phyloP scores from a whole-genome alignment of 2,113 vertebrate species.

The Micromys minutus region DNA sequence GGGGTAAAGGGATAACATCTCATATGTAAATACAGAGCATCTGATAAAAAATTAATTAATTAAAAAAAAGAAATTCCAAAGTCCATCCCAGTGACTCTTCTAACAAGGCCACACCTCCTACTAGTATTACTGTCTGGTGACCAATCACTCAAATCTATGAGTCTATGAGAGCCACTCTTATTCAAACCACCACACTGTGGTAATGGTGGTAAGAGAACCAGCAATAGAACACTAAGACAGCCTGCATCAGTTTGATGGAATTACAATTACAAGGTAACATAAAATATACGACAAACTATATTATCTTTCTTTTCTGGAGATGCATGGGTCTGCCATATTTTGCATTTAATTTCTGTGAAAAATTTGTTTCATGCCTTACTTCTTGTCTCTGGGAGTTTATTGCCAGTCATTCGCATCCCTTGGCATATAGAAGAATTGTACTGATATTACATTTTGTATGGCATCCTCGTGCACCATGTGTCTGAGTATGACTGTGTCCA shows the following conservation, averaged over 20 bases:
- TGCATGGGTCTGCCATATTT: background rate
- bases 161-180: background rate
- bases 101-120: background rate
- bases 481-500: background rate
- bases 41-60: too few species aligned
- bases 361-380: background rate
- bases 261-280: background rate
- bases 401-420: background rate
- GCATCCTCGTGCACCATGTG: background rate
- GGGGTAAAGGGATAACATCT: too few species aligned
- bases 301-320: background rate
- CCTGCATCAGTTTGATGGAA: background rate
- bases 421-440: background rate
- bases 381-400: background rate
- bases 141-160: background rate
- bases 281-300: background rate
- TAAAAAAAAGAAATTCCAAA: too few species aligned
- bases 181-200: background rate
- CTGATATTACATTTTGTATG: background rate
- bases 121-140: background rate
- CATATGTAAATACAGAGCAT: too few species aligned
- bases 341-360: background rate
- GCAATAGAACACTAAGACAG: background rate
- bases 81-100: background rate
- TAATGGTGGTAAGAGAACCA: background rate